These are phyloP conservation scores for Ecliptopera silaceata DNA, from an alignment of 2,888 invertebrate genomes.

Conservation along the genomic window DNA sequence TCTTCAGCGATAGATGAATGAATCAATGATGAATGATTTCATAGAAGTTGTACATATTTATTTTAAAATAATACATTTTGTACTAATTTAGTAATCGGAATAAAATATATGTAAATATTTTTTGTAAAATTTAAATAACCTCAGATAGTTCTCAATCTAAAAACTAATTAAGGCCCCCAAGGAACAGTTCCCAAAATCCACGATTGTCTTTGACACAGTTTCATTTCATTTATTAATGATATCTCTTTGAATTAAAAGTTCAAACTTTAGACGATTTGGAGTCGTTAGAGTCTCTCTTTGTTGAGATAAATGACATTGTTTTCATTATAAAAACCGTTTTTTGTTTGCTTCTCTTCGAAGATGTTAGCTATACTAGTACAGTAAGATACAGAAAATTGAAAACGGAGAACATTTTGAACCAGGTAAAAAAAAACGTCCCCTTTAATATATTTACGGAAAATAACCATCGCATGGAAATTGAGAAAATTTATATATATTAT, in stretches of 20 bases:
- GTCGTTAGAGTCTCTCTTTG: not conserved
- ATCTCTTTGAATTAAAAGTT: conserved; percentile 16
- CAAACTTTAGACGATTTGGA: conserved; percentile 23
- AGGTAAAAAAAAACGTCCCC: too few relatives aligned
- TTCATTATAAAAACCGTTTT: not conserved
- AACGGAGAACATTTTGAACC: too few relatives aligned
- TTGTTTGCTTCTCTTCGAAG: not conserved
- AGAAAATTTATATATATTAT: too few relatives aligned
- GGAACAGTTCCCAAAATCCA: conserved; percentile 6
- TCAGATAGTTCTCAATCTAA: not conserved
- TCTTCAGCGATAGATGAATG: too few relatives aligned
- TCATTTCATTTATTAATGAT: conserved; percentile 28
- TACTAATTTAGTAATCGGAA: too few relatives aligned
- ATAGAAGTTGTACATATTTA: too few relatives aligned
- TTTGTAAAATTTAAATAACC: not conserved
- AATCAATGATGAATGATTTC: too few relatives aligned
- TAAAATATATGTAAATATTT: not conserved
- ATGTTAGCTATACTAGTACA: not conserved
- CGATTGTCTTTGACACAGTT: conserved; percentile 27
- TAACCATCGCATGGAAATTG: too few relatives aligned
- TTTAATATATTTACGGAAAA: too few relatives aligned
- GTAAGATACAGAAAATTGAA: not conserved
- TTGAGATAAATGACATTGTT: conserved; percentile 5
- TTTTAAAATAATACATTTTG: too few relatives aligned
- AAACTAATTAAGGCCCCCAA: conserved; percentile 6